Conservation (phyloP, 2,113 vertebrate species). For the Cryptomyrus ogoouensis region DNA sequence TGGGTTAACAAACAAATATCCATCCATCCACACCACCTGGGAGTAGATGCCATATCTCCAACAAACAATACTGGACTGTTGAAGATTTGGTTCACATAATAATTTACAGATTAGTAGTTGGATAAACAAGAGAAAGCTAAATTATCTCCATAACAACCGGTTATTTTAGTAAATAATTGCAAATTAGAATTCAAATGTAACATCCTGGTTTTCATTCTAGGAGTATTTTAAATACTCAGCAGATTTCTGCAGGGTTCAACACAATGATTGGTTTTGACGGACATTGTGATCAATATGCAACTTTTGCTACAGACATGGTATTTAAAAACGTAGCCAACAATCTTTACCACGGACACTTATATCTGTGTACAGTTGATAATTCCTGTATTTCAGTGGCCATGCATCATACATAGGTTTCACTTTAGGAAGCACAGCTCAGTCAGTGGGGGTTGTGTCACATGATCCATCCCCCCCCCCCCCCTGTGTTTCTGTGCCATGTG, state of each 20-base stretch:
- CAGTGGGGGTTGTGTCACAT: too few relatives aligned
- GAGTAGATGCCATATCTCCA: slow-evolving; percentile 44
- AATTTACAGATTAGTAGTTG: background rate
- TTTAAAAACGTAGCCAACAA: background rate
- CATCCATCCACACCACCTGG: slow-evolving; percentile 35
- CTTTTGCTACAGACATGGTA: background rate
- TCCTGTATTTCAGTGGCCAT: background rate
- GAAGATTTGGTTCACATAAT: background rate
- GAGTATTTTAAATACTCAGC: background rate
- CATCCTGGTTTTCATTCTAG: background rate
- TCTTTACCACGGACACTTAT: background rate
- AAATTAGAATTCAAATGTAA: background rate
- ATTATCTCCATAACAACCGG: background rate
- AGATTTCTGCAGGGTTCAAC: background rate
- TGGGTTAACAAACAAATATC: slow-evolving; percentile 28
- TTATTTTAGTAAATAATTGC: background rate
- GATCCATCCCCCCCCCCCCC: background rate
- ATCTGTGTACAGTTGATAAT: background rate
- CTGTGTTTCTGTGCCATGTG: background rate
- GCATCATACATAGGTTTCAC: background rate
- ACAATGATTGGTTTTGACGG: background rate
- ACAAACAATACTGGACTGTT: slow-evolving; percentile 35
- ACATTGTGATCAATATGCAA: background rate
- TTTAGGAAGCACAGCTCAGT: background rate
- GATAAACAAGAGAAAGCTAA: background rate